Evolutionary conservation across 2,888 invertebrate genomes (phyloP), one percentile per base, ranked within the genome.

Genomic region (Brassicogethes aeneus): DNA sequence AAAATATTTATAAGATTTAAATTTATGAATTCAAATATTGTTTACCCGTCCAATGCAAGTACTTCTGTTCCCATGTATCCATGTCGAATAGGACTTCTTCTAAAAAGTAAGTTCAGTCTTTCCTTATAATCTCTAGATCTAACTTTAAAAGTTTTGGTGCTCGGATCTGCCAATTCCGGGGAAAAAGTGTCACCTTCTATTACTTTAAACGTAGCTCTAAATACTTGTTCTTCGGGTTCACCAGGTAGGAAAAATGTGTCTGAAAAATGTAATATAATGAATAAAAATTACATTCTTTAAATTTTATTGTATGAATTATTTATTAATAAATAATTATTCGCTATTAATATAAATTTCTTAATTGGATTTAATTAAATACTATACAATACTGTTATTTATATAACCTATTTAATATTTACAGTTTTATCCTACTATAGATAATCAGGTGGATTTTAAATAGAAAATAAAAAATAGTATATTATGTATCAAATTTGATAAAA

Each of bases 1-100:
- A n/a, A n/a, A n/a, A n/a, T n/a, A n/a, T n/a, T n/a, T n/a, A n/a
- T n/a, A n/a, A n/a, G n/a, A n/a, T n/a, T n/a, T n/a, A n/a, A n/a
- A n/a, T n/a, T n/a, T n/a, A n/a, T n/a, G n/a, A n/a, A n/a, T n/a
- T n/a, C 15, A 34, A 10, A 23, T 5, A 10, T 23, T 23, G 59
- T 73, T 74, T 70, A 89, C 89, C 85, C 88, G 65, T 91, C 90
- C 38, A 91, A 74, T 15, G 90, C 90, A 38, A 91, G 72, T 41
- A 90, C 80, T 61, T 91, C 90, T 16, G 84, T 80, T 15, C 81
- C 78, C 45, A 85, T 74, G 63, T 86, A 91, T 42, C 86, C 82
- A 51, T 84, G 77, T 49, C 81, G 75, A 29, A 88, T 71, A 53
- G 80, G 76, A 40, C 89, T 89, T 53, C 82, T 75, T 42, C 79